Conservation (phyloP, 1,140 invertebrate species). For the Dufourea novaeangliae region DNA sequence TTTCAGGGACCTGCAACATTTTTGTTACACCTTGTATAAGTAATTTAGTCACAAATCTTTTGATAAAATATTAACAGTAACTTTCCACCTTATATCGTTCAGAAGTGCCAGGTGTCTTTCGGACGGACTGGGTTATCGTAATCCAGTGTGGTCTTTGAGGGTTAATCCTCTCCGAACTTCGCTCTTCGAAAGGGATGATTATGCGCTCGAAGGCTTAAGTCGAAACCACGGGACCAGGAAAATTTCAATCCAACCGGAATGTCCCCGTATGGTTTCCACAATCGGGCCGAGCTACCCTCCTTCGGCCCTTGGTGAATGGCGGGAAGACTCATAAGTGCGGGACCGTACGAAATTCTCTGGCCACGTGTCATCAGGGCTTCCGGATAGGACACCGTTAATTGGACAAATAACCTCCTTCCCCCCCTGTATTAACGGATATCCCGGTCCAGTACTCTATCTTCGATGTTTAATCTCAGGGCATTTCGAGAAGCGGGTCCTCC, state of each 20-base stretch:
- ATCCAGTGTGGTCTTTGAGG: no score
- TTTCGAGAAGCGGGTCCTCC: background rate
- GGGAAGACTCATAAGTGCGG: conserved; percentile 35
- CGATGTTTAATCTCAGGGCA: background rate
- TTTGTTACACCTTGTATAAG: no score
- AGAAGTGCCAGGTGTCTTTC: no score
- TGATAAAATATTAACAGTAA: no score
- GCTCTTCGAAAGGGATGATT: background rate
- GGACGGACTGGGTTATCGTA: no score
- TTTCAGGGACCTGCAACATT: no score
- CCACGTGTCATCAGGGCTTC: conserved; percentile 24
- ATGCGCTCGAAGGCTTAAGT: no score
- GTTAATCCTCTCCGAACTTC: no score
- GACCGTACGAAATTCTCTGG: conserved; percentile 20
- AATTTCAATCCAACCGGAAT: conserved; percentile 8
- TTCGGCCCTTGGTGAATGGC: conserved; percentile 14
- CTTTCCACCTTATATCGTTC: no score
- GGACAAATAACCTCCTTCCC: conserved; percentile 47
- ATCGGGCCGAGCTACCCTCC: background rate
- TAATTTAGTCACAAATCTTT: no score
- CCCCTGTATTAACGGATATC: conserved; percentile 3
- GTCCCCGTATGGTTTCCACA: conserved; percentile 31
- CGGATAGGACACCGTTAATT: conserved; percentile 25
- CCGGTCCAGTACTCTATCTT: background rate
- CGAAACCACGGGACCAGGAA: no score